These are phyloP conservation scores for Thaumetopoea pityocampa DNA, from an alignment of 1,140 invertebrate species.

Conservation along the genomic window DNA sequence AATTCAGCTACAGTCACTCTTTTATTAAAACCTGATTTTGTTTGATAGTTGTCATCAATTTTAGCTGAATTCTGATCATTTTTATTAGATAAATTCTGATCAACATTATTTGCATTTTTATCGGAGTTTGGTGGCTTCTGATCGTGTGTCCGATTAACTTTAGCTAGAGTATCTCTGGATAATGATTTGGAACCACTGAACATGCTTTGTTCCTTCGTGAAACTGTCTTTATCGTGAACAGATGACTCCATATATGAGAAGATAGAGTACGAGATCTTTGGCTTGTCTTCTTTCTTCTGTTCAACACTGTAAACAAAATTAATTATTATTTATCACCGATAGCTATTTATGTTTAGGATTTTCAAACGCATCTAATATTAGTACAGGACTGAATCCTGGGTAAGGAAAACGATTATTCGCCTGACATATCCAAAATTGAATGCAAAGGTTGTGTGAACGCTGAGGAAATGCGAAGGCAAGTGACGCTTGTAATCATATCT, in stretches of 20 bases:
- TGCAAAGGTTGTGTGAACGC: no score
- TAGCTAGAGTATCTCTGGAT: slow-evolving; percentile 2
- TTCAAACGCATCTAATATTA: no score
- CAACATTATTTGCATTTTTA: slow-evolving; percentile 12
- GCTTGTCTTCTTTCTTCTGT: slow-evolving; percentile 66
- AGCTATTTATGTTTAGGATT: no score
- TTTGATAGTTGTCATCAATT: slow-evolving; percentile 1
- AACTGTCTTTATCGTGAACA: slow-evolving; percentile 75
- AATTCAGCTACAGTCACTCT: slow-evolving; percentile 72
- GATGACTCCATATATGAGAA: slow-evolving; percentile 84
- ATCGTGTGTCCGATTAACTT: not conserved
- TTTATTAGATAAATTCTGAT: slow-evolving; percentile 19
- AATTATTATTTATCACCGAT: no score
- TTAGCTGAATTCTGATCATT: not conserved
- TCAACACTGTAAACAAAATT: slow-evolving; percentile 41
- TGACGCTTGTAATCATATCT: no score
- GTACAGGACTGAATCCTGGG: no score
- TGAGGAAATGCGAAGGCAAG: no score
- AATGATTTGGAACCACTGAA: slow-evolving; percentile 63
- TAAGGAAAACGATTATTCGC: no score
- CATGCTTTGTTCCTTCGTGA: slow-evolving; percentile 68
- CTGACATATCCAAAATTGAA: no score
- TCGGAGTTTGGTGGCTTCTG: slow-evolving; percentile 8
- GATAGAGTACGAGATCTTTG: slow-evolving; percentile 82
- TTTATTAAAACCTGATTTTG: slow-evolving; percentile 32